Percentiles rank a stretch among this genome's conserved stretches.
phyloP scores from a whole-genome alignment of 92 coral and sea anemone genomes.

The Montipora capitata region DNA sequence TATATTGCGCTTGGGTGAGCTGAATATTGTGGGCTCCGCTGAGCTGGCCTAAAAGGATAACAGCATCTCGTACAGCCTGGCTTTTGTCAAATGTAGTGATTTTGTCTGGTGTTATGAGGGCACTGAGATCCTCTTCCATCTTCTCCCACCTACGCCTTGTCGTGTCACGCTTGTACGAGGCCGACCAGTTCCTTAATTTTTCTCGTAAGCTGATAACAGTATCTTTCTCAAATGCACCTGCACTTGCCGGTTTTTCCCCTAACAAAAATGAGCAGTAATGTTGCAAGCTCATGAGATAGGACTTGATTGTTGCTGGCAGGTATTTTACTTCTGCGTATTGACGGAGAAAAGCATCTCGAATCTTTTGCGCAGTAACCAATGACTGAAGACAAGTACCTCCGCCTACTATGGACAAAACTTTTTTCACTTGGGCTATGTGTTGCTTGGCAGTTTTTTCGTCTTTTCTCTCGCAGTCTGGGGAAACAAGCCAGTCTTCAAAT shows the following conservation, averaged over 20 bases:
- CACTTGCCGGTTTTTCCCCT: constrained; percentile 64
- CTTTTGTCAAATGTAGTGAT: constrained; percentile 61
- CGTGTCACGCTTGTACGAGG: constrained; percentile 59
- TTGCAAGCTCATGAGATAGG: constrained; percentile 78
- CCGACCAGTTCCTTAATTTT: constrained; percentile 65
- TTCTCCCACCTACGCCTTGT: constrained; percentile 71
- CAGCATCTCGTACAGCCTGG: constrained; percentile 63
- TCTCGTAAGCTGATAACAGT: constrained; percentile 38
- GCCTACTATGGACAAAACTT: constrained; percentile 53
- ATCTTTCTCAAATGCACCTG: constrained; percentile 48
- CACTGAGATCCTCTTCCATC: constrained; percentile 63
- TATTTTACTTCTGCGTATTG: constrained; percentile 59
- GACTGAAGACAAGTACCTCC: constrained; percentile 20
- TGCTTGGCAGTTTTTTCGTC: constrained; percentile 76
- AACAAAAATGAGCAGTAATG: constrained; percentile 70
- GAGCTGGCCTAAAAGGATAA: constrained; percentile 59
- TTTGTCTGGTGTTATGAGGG: constrained; percentile 58
- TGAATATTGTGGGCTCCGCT: constrained; percentile 19
- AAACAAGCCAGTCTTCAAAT: constrained; percentile 68
- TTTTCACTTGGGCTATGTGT: constrained; percentile 60
- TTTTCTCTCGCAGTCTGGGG: constrained; percentile 80
- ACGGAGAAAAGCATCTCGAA: constrained; percentile 62
- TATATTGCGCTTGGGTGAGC: constrained; percentile 63
- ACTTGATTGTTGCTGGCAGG: constrained; percentile 69
- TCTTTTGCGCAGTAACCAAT: constrained; percentile 55